A percentile compares a stretch with the other conserved stretches of the same genome.
Conservation (phyloP, 1,140 invertebrate genomes). For the Onthophagus taurus region DNA sequence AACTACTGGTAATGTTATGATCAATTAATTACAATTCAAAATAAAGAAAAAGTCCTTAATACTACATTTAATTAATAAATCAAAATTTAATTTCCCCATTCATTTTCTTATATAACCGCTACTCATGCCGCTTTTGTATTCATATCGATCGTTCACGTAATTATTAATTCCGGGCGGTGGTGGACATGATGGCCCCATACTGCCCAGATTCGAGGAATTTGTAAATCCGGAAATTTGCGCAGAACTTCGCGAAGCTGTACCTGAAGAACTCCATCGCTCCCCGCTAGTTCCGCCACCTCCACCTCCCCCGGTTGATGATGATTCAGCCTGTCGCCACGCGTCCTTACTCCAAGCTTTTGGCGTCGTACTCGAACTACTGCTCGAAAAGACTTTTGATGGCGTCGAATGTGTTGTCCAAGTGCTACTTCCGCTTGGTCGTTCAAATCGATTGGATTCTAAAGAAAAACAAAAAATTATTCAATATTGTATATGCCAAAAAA, state of each 20-base stretch:
- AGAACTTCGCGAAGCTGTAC: constrained; percentile 7
- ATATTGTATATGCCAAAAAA: neutral
- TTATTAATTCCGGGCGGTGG: constrained; percentile 32
- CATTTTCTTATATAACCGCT: constrained; percentile 30
- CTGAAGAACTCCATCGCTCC: constrained; percentile 18
- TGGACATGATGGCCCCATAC: constrained; percentile 26
- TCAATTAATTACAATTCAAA: too few relatives aligned
- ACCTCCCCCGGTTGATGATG: constrained; percentile 2
- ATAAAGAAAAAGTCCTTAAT: too few relatives aligned
- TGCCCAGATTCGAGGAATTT: constrained; percentile 18
- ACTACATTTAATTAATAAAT: too few relatives aligned
- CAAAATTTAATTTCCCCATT: too few relatives aligned
- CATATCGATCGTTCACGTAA: constrained; percentile 27
- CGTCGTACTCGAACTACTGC: constrained; percentile 1
- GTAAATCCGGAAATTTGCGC: constrained; percentile 14
- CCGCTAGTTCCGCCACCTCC: too few relatives aligned
- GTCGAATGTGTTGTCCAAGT: constrained; percentile 14
- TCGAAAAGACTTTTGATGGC: constrained; percentile 15
- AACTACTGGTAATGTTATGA: too few relatives aligned
- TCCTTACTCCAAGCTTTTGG: constrained; percentile 21
- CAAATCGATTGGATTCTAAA: constrained; percentile 13
- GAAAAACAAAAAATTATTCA: neutral
- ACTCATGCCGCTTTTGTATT: constrained; percentile 26
- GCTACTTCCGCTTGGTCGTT: constrained; percentile 12
- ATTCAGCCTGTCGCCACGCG: constrained; percentile 14